Conservation (phyloP, 2,113 vertebrate genomes). For the Oryzias celebensis region DNA sequence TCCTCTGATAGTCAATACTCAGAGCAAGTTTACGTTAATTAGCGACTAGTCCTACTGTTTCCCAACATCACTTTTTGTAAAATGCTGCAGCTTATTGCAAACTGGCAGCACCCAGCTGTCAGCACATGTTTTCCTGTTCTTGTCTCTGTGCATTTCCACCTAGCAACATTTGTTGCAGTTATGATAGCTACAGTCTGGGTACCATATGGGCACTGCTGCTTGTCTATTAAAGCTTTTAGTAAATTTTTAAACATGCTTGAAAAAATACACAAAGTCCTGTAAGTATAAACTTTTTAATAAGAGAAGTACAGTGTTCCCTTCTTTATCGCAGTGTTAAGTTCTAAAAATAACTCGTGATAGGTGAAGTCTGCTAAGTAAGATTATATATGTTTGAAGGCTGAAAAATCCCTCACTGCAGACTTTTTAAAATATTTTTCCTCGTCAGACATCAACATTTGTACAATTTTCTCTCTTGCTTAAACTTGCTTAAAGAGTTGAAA, state of each 20-base stretch:
- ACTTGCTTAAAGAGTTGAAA: too few relatives aligned
- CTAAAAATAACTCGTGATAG: too few relatives aligned
- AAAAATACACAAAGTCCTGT: neutral
- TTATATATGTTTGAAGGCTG: too few relatives aligned
- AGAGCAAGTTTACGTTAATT: slow-evolving; percentile 22
- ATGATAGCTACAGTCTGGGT: slow-evolving; percentile 7
- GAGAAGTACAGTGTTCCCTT: too few relatives aligned
- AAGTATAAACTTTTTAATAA: too few relatives aligned
- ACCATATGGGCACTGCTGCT: neutral
- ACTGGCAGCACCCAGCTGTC: slow-evolving; percentile 36
- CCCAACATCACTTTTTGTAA: slow-evolving; percentile 29
- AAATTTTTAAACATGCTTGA: slow-evolving; percentile 14
- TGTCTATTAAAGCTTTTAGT: slow-evolving; percentile 25
- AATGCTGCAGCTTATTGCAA: slow-evolving; percentile 26
- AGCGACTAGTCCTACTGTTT: slow-evolving; percentile 20
- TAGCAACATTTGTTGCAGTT: slow-evolving; percentile 17
- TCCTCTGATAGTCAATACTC: slow-evolving; percentile 14
- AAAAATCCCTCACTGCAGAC: too few relatives aligned
- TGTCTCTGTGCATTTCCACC: slow-evolving; percentile 20
- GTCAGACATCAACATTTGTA: too few relatives aligned
- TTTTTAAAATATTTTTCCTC: too few relatives aligned
- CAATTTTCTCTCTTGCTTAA: too few relatives aligned
- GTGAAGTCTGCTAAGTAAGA: too few relatives aligned
- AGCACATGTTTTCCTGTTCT: slow-evolving; percentile 23
- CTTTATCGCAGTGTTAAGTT: too few relatives aligned